Conservation (phyloP, 2,797 vertebrate species). For the Anguilla marmorata region DNA sequence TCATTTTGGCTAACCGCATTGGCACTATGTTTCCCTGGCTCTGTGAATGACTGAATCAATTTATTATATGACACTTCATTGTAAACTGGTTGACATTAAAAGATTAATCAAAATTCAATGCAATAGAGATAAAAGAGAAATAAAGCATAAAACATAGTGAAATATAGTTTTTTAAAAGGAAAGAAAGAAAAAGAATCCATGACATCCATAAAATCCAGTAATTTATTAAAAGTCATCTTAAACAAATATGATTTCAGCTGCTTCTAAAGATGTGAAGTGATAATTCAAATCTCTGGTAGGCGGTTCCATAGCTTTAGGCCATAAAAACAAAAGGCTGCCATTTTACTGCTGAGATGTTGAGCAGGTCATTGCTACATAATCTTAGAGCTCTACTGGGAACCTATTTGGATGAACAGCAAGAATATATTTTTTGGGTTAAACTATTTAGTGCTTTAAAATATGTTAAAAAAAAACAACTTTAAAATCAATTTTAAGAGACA, state of each 20-base stretch:
- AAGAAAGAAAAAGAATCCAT: too few relatives aligned
- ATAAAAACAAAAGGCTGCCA: too few relatives aligned
- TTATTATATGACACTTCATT: too few relatives aligned
- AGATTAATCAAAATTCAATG: too few relatives aligned
- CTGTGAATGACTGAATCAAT: background rate
- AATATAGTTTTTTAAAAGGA: too few relatives aligned
- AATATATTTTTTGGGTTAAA: background rate
- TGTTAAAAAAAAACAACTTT: background rate
- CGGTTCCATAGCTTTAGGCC: background rate
- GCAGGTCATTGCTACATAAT: background rate
- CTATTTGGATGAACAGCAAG: background rate
- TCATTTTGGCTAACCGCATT: constrained; percentile 35
- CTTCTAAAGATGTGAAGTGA: background rate
- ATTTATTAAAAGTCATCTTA: too few relatives aligned
- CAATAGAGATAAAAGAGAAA: too few relatives aligned
- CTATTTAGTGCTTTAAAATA: background rate
- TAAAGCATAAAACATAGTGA: too few relatives aligned
- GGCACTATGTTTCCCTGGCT: background rate
- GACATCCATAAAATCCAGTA: too few relatives aligned
- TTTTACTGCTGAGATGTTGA: background rate
- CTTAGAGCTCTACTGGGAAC: background rate
- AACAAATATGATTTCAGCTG: constrained; percentile 8
- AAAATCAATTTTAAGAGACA: background rate
- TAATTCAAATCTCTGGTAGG: background rate
- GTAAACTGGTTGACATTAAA: too few relatives aligned